Conservation (phyloP, 2,888 invertebrate species). For the Drosophila limbata region DNA sequence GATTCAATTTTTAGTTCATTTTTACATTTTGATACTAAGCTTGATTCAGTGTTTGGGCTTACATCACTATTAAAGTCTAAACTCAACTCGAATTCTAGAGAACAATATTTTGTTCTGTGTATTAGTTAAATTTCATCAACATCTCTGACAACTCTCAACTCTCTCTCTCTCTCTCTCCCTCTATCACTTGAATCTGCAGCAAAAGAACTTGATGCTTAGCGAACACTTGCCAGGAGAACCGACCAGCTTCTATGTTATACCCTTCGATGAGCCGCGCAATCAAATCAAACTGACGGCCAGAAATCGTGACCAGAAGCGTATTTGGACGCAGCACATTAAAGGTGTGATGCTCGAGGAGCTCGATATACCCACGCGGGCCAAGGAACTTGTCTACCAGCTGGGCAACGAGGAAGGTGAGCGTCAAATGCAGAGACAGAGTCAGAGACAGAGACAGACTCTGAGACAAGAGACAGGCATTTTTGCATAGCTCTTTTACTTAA, state of each 20-base stretch:
- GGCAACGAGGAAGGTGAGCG: constrained; percentile 87
- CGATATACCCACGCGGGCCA: constrained; percentile 97
- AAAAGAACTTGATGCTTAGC: constrained; percentile 98
- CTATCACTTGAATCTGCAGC: constrained; percentile 87
- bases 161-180: constrained; percentile 9
- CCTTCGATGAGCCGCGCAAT: constrained; percentile 96
- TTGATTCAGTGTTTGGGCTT: no score
- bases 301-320: constrained; percentile 86
- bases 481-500: constrained; percentile 12
- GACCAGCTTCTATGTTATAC: constrained; percentile 97
- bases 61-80: no score
- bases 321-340: constrained; percentile 86
- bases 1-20: no score
- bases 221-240: constrained; percentile 98
- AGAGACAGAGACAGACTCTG: background rate
- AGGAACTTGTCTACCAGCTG: constrained; percentile 92
- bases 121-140: background rate
- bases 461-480: constrained; percentile 9
- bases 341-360: constrained; percentile 97
- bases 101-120: background rate
- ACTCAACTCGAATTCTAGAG: background rate
- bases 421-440: constrained; percentile 4
- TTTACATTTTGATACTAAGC: no score
- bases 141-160: background rate
- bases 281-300: constrained; percentile 90